Evolutionary conservation across 2,888 invertebrate genomes (phyloP).

Genomic region (Nesidiocoris tenuis): DNA sequence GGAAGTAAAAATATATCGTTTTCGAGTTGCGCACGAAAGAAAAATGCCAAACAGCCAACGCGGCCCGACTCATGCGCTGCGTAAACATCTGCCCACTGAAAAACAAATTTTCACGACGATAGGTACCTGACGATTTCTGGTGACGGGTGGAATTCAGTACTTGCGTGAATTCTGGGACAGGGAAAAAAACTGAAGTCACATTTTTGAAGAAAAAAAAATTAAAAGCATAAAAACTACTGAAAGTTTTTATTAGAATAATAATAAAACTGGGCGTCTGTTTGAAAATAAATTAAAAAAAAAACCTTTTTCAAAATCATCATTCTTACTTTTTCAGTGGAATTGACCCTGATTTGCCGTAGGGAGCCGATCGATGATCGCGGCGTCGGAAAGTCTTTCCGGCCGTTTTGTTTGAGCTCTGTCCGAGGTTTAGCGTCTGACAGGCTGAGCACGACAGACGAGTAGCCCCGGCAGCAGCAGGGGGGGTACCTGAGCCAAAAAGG

Average conservation of each 20-base stretch:
- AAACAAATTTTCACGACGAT: background rate
- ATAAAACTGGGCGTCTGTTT: background rate
- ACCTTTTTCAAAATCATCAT: background rate
- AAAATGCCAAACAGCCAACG: too few relatives aligned
- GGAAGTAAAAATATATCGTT: too few relatives aligned
- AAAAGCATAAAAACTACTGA: too few relatives aligned
- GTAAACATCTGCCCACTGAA: too few relatives aligned
- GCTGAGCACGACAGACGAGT: constrained; percentile 49
- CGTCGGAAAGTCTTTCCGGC: constrained; percentile 58
- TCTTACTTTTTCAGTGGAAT: constrained; percentile 53
- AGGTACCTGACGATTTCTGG: background rate
- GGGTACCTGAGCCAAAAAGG: constrained; percentile 63
- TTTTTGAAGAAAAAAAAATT: background rate
- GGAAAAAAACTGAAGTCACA: background rate
- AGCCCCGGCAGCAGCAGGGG: constrained; percentile 57
- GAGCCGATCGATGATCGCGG: constrained; percentile 66
- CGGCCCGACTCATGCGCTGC: too few relatives aligned
- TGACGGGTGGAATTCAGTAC: constrained; percentile 9
- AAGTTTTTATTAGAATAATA: too few relatives aligned
- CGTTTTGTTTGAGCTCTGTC: constrained; percentile 59
- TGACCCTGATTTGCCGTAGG: constrained; percentile 64
- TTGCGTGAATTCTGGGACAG: constrained; percentile 28
- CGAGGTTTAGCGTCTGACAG: constrained; percentile 48
- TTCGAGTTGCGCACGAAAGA: too few relatives aligned
- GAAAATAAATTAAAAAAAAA: background rate